Evolutionary conservation across 2,113 vertebrate genomes (phyloP).

Genomic region (Ictalurus furcatus): DNA sequence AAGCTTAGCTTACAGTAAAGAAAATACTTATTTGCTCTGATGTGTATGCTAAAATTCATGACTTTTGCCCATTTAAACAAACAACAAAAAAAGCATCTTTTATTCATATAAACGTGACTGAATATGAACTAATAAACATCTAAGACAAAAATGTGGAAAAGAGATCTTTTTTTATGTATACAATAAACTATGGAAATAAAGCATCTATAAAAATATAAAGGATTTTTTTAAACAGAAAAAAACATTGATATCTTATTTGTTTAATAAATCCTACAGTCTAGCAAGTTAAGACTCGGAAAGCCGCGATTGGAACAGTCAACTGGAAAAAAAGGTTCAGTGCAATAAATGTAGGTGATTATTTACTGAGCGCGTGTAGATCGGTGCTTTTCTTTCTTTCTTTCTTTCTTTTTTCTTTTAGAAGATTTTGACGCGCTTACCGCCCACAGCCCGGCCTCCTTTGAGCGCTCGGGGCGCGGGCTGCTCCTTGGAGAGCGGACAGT

Average conservation of each 20-base stretch:
- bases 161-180: constrained; percentile 68
- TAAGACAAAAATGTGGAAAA: constrained; percentile 65
- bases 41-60: constrained; percentile 63
- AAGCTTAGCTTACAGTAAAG: constrained; percentile 69
- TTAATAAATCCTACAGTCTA: constrained; percentile 64
- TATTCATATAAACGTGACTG: constrained; percentile 66
- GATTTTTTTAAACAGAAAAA: constrained; percentile 65
- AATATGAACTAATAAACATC: constrained; percentile 60
- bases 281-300: constrained; percentile 62
- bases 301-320: constrained; percentile 76
- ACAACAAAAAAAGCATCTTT: constrained; percentile 55
- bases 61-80: constrained; percentile 56
- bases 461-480: constrained; percentile 76
- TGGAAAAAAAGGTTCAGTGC: constrained; percentile 77
- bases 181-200: constrained; percentile 78
- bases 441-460: constrained; percentile 80
- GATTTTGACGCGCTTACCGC: constrained; percentile 81
- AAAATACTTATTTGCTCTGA: constrained; percentile 71
- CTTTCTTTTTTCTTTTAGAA: constrained; percentile 63
- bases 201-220: constrained; percentile 81
- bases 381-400: constrained; percentile 32
- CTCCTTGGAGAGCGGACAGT: constrained; percentile 82
- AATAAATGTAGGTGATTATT: constrained; percentile 68
- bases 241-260: constrained; percentile 58
- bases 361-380: constrained; percentile 46